Percentiles rank a stretch among this genome's conserved stretches.
Conservation (phyloP, 2,797 vertebrate genomes). For the Numenius phaeopus region DNA sequence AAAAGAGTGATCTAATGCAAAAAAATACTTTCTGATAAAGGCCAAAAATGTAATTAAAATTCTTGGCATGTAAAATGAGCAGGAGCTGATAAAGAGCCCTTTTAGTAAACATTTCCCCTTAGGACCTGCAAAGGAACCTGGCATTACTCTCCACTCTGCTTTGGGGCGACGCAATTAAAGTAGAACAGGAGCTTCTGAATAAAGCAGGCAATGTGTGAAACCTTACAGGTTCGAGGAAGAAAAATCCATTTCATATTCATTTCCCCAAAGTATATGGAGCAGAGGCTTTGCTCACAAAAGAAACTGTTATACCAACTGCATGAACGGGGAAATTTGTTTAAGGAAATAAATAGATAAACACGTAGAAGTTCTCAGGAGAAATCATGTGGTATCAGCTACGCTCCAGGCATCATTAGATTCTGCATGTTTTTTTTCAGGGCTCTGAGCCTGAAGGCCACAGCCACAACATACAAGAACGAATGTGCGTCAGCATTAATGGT, state of each 20-base stretch:
- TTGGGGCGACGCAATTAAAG: slow-evolving; percentile 39
- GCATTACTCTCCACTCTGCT: not conserved
- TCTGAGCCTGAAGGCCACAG: not conserved
- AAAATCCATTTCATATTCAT: not conserved
- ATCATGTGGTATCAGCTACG: not conserved
- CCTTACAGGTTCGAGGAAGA: not conserved
- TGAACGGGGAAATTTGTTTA: not conserved
- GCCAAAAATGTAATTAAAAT: slow-evolving; percentile 45
- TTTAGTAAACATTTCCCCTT: slow-evolving; percentile 47
- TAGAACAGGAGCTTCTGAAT: not conserved
- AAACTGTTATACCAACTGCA: not conserved
- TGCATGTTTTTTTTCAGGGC: not conserved
- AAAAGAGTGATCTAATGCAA: not conserved
- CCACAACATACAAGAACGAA: fast-evolving
- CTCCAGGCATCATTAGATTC: not conserved
- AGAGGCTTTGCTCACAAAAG: not conserved
- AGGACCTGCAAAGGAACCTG: slow-evolving; percentile 29
- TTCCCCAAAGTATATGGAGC: not conserved
- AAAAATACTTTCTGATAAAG: not conserved
- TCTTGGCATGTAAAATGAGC: slow-evolving; percentile 29
- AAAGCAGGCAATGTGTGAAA: not conserved
- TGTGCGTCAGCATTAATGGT: fast-evolving
- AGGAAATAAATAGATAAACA: not conserved
- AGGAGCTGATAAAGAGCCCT: slow-evolving; percentile 49
- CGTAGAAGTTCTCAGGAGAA: not conserved